These are phyloP conservation scores for Clarias gariepinus DNA, from an alignment of 2,113 vertebrate genomes.

Conservation along the genomic window DNA sequence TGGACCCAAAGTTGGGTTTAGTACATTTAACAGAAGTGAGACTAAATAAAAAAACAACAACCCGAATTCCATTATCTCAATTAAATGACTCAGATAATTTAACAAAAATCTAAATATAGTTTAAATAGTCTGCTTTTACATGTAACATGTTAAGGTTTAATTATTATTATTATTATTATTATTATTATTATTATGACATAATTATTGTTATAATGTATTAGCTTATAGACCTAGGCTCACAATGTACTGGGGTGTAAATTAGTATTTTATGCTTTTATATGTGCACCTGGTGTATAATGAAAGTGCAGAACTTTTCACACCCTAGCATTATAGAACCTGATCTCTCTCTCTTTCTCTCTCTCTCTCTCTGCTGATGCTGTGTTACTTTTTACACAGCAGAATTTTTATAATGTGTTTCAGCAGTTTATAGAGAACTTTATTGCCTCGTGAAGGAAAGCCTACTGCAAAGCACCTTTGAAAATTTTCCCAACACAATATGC, in stretches of 20 bases:
- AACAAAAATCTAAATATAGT: not conserved
- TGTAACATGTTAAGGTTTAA: not conserved
- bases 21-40: not conserved
- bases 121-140: not conserved
- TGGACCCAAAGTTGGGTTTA: not conserved
- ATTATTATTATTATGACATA: not conserved
- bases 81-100: not conserved
- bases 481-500: not conserved
- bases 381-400: not conserved
- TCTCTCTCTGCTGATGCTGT: not conserved
- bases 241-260: not conserved
- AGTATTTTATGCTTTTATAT: not conserved
- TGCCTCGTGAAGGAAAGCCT: not conserved
- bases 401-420: constrained; percentile 7
- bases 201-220: not conserved
- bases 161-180: no score
- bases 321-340: not conserved
- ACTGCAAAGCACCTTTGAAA: not conserved
- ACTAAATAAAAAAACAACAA: not conserved
- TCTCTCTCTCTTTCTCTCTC: not conserved
- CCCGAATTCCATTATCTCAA: not conserved
- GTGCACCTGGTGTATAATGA: not conserved
- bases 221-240: not conserved
- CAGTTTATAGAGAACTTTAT: constrained; percentile 5
- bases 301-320: not conserved